phyloP scores from a whole-genome alignment of 2,888 invertebrate species.

The Caenorhabditis drosophilae region DNA sequence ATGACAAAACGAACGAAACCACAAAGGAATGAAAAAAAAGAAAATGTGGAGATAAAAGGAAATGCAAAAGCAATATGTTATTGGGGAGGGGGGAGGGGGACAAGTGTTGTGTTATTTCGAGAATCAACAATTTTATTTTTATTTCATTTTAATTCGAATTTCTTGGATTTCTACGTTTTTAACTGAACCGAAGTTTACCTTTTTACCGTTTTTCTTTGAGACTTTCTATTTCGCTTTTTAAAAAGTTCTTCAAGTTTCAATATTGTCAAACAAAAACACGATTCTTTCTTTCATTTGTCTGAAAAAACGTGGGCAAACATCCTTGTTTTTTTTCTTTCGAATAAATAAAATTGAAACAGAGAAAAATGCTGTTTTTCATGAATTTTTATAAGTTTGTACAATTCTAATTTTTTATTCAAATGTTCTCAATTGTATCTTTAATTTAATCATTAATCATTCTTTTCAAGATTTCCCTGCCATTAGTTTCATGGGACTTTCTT shows the following conservation, averaged over 20 bases:
- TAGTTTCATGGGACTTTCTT: conserved; percentile 42
- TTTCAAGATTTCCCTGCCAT: background rate
- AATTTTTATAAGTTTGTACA: background rate
- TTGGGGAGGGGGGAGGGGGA: background rate
- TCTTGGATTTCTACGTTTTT: no score
- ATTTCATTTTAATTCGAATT: no score
- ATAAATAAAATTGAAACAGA: background rate
- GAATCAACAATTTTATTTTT: background rate
- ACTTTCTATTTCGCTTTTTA: conserved; percentile 2
- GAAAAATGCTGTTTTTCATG: background rate
- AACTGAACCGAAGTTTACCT: no score
- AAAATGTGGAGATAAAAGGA: background rate
- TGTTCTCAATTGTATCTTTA: background rate
- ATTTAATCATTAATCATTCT: no score
- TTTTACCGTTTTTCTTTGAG: conserved; percentile 2
- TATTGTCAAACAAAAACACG: background rate
- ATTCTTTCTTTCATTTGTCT: background rate
- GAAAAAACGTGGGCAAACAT: no score
- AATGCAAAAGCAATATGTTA: background rate
- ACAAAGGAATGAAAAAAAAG: background rate
- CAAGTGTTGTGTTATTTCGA: background rate
- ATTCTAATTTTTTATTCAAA: background rate
- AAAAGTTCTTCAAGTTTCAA: no score
- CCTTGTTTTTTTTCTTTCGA: conserved; percentile 4
- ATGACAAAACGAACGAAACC: no score